A percentile compares a stretch with the other conserved stretches of the same genome.
phyloP scores from a whole-genome alignment of 2,888 invertebrate species.

The Esperia sulphurella region DNA sequence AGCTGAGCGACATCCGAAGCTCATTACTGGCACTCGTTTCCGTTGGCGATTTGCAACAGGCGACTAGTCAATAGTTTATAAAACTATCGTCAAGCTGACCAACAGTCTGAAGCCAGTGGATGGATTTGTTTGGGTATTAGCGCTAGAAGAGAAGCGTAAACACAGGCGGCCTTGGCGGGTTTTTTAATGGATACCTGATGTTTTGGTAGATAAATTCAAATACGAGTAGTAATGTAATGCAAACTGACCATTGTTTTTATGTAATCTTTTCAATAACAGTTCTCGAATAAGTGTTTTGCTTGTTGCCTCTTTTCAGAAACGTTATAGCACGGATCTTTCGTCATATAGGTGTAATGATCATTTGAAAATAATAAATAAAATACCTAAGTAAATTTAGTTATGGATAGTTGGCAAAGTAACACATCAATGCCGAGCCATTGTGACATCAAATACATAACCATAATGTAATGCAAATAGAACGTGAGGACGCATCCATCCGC shows the following conservation, averaged over 20 bases:
- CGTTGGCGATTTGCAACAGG: conserved; percentile 70
- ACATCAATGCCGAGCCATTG: not conserved
- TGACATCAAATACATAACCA: conserved; percentile 28
- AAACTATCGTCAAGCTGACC: conserved; percentile 4
- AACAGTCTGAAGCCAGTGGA: not conserved
- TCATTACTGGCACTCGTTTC: conserved; percentile 74
- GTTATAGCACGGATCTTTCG: not conserved
- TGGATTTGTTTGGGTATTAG: conserved; percentile 25
- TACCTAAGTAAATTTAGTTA: too few species aligned
- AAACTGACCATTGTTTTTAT: conserved; percentile 7
- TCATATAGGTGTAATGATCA: not conserved
- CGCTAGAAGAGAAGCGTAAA: conserved; percentile 48
- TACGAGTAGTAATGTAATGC: conserved; percentile 15
- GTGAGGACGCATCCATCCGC: conserved; percentile 58
- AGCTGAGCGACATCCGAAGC: conserved; percentile 79
- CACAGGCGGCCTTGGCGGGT: conserved; percentile 55
- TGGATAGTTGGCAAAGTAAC: not conserved
- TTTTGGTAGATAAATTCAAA: conserved; percentile 52
- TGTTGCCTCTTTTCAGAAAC: not conserved
- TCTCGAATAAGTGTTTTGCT: too few species aligned
- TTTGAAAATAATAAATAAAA: too few species aligned
- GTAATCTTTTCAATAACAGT: not conserved
- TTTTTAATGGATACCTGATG: conserved; percentile 64
- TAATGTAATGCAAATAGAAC: conserved; percentile 59
- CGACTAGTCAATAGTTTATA: conserved; percentile 42